Conservation (phyloP, 2,113 vertebrate genomes). For the Tychaedon coryphoeus region DNA sequence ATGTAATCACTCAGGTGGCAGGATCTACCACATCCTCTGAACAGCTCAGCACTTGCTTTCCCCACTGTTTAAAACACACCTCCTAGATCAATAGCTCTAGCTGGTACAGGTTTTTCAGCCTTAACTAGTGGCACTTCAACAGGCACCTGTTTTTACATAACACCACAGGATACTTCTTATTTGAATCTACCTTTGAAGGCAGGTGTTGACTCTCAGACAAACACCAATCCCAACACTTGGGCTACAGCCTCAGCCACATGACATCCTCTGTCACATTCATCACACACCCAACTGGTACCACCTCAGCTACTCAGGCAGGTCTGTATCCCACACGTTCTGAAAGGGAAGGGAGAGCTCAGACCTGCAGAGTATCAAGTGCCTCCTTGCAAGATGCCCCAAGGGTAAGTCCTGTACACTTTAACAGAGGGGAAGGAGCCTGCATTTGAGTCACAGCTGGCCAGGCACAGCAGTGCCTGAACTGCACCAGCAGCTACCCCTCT, state of each 20-base stretch:
- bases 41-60: background rate
- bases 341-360: background rate
- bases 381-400: background rate
- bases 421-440: background rate
- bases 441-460: background rate
- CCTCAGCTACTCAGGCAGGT: background rate
- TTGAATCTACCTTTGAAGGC: background rate
- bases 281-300: background rate
- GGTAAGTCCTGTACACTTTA: background rate
- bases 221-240: background rate
- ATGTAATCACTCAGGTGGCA: background rate
- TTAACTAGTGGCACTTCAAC: background rate
- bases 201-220: background rate
- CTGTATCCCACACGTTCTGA: accelerated
- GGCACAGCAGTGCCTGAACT: background rate
- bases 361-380: background rate
- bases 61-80: background rate
- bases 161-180: background rate
- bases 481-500: background rate
- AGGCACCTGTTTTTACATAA: background rate
- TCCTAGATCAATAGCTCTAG: background rate
- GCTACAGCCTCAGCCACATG: background rate
- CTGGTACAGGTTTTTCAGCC: background rate
- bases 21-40: background rate
- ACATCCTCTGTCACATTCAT: background rate